A percentile compares a stretch with the other conserved stretches of the same genome.
These are phyloP conservation scores for Smutsia temminckii DNA, from an alignment of 2,797 vertebrate genomes.

Conservation along the genomic window DNA sequence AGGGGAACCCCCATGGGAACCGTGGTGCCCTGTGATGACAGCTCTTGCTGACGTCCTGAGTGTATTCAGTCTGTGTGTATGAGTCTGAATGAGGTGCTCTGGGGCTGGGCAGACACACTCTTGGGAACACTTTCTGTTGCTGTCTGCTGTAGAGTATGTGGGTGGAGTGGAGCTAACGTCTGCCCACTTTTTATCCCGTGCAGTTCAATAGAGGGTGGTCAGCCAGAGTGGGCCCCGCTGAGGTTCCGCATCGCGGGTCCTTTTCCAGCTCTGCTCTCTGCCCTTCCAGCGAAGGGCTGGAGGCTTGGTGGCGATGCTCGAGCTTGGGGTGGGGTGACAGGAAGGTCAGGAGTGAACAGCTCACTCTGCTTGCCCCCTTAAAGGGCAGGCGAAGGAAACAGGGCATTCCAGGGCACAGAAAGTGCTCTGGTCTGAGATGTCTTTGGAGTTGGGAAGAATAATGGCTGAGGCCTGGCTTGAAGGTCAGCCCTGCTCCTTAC, in stretches of 20 bases:
- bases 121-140: not conserved
- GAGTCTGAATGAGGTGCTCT: not conserved
- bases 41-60: not conserved
- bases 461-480: not conserved
- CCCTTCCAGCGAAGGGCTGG: not conserved
- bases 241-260: not conserved
- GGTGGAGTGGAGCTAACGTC: not conserved
- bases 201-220: not conserved
- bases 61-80: not conserved
- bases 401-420: not conserved
- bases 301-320: too few relatives aligned
- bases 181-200: not conserved
- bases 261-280: not conserved
- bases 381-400: not conserved
- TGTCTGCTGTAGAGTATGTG: not conserved
- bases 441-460: not conserved
- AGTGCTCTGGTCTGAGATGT: not conserved
- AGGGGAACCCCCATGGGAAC: not conserved
- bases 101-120: not conserved
- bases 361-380: not conserved
- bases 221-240: not conserved
- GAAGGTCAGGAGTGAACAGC: not conserved
- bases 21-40: too few relatives aligned
- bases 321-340: not conserved
- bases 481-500: not conserved